These are phyloP conservation scores for Drosophila navojoa DNA, from an alignment of 1,140 invertebrate species.

Conservation along the genomic window DNA sequence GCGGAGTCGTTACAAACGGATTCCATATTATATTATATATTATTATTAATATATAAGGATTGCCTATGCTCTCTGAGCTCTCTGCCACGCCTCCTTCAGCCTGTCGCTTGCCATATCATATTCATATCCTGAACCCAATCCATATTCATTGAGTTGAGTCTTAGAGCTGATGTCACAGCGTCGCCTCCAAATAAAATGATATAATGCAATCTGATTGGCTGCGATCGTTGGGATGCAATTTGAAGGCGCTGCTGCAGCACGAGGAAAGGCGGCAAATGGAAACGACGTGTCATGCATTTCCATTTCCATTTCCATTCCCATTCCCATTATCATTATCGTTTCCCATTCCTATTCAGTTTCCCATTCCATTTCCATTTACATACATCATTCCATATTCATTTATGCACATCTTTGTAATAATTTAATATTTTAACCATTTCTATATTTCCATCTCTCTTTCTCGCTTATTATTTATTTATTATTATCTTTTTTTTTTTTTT, in stretches of 20 bases:
- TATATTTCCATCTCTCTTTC: conserved; percentile 38
- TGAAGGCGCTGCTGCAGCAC: conserved; percentile 28
- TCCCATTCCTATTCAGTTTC: conserved; percentile 37
- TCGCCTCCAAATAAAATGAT: neutral
- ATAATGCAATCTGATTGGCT: conserved; percentile 14
- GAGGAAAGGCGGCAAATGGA: conserved; percentile 24
- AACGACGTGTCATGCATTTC: conserved; percentile 70
- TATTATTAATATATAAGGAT: no score
- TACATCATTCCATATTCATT: conserved; percentile 76
- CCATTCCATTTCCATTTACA: conserved; percentile 51
- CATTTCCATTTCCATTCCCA: conserved; percentile 42
- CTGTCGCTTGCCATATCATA: no score
- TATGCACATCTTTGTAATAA: conserved; percentile 79
- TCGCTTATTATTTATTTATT: conserved; percentile 30
- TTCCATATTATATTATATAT: no score
- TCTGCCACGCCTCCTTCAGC: no score
- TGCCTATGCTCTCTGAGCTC: no score
- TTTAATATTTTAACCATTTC: conserved; percentile 80
- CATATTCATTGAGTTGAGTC: no score
- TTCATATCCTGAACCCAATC: no score
- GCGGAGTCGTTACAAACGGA: no score
- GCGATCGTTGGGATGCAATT: conserved; percentile 17
- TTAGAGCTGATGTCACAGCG: no score
- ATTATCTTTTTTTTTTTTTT: conserved; percentile 5
- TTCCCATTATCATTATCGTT: conserved; percentile 39